Conservation (phyloP, 2,797 vertebrate species). For the Morus bassanus region DNA sequence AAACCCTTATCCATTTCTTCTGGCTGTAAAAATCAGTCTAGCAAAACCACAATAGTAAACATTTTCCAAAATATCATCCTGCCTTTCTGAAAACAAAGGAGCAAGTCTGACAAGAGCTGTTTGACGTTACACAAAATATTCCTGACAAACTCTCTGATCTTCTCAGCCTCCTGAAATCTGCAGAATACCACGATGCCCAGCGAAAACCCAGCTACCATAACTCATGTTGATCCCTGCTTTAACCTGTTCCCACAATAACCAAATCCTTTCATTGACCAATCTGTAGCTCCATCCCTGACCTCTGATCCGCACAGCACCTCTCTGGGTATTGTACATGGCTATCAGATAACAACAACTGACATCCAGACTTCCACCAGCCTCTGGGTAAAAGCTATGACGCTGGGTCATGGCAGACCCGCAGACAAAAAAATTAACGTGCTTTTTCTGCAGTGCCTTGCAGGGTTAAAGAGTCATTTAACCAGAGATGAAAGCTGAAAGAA, state of each 20-base stretch:
- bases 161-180: background rate
- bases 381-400: background rate
- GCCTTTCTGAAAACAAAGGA: background rate
- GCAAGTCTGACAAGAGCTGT: background rate
- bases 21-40: background rate
- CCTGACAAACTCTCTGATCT: background rate
- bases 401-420: background rate
- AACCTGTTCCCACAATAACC: background rate
- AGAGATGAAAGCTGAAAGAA: conserved; percentile 14
- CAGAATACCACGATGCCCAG: background rate
- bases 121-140: background rate
- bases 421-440: background rate
- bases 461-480: background rate
- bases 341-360: conserved; percentile 35
- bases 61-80: background rate
- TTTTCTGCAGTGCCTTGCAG: background rate
- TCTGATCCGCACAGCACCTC: background rate
- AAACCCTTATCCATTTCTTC: background rate
- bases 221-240: background rate
- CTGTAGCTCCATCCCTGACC: conserved; percentile 7
- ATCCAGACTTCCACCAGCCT: conserved; percentile 29
- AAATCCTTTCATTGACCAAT: background rate
- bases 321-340: conserved; percentile 36
- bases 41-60: fast-evolving
- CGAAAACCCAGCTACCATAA: background rate